These are phyloP conservation scores for Lindbergichthys nudifrons DNA, from an alignment of 2,797 vertebrate species.

Conservation along the genomic window DNA sequence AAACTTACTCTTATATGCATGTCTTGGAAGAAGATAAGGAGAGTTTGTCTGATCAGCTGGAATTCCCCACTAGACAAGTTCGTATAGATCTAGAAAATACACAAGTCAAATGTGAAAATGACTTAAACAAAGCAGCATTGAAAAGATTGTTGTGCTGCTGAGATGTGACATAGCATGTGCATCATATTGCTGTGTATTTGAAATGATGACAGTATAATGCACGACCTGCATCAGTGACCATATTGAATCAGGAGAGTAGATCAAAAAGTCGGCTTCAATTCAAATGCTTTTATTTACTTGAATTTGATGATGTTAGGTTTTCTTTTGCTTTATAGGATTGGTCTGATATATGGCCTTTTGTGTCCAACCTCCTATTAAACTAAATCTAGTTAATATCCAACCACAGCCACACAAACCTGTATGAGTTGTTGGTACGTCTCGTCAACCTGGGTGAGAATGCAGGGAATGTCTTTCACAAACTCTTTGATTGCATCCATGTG, in stretches of 20 bases:
- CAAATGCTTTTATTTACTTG: background rate
- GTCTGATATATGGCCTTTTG: background rate
- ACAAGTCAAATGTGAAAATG: background rate
- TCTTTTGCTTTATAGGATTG: background rate
- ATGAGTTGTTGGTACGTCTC: conserved; percentile 91
- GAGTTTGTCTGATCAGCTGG: conserved; percentile 95
- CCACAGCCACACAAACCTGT: conserved; percentile 81
- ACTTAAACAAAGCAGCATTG: too few relatives aligned
- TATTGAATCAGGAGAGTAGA: background rate
- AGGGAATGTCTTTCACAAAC: conserved; percentile 91
- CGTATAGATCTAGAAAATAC: conserved; percentile 86
- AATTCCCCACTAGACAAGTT: conserved; percentile 91
- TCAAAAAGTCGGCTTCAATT: background rate
- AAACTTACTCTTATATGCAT: conserved; percentile 96
- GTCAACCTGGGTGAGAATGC: conserved; percentile 92
- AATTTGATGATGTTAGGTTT: background rate
- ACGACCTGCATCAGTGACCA: background rate
- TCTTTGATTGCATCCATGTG: conserved; percentile 98
- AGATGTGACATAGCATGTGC: too few relatives aligned
- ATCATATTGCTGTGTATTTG: too few relatives aligned
- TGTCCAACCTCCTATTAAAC: background rate
- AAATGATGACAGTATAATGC: background rate
- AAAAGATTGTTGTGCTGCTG: too few relatives aligned
- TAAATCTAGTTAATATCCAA: background rate
- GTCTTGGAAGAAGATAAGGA: conserved; percentile 98